Evolutionary conservation across 2,888 invertebrate species (phyloP), one percentile per base, ranked within the genome.

Genomic region (Kryphioiulus occultus): DNA sequence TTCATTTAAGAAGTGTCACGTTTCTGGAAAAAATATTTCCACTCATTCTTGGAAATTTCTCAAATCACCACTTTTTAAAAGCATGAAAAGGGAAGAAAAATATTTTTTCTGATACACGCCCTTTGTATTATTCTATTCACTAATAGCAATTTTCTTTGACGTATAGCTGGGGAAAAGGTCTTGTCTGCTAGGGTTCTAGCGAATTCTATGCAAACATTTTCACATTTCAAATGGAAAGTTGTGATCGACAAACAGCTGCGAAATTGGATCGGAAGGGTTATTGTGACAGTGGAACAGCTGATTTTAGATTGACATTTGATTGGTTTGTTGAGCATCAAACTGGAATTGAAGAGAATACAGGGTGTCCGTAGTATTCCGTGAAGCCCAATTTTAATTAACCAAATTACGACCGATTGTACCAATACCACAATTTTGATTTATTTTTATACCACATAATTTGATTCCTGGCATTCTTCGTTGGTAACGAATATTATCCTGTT

Each of bases 241-340:
- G 78, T 78, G 30, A 78, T 78, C 78, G 78, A 78, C 30, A 78
- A 78, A 30, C 78, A 78, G 30, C 78, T 78, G 78, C 26, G 78
- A 78, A 78, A 78, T 78, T 78, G 78, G 30, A 78, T 78, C 26
- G 78, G 30, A 78, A 78, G 30, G 30, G 15, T 78, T 32, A 26
- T 35, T 78, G 30, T 30, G 78, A 78, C 78, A 15, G 12, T 78
- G 10, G 30, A 30, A 78, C 26, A 26, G 78, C 78, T 78, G 78
- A 78, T 78, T 30, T 30, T 32, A 26, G 78, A 78, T 78, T 78
- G 78, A 30, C 30, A 7, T 78, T 30, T 78, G 30, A 78, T 78
- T 78, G 30, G 78, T 78, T 78, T 78, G 30, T 26, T 30, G 30
- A 78, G 78, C 30, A 78, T 30, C 78, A 78, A 78, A 32, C 78